phyloP scores from a whole-genome alignment of 2,797 vertebrate genomes.

The Hippocampus kuda region DNA sequence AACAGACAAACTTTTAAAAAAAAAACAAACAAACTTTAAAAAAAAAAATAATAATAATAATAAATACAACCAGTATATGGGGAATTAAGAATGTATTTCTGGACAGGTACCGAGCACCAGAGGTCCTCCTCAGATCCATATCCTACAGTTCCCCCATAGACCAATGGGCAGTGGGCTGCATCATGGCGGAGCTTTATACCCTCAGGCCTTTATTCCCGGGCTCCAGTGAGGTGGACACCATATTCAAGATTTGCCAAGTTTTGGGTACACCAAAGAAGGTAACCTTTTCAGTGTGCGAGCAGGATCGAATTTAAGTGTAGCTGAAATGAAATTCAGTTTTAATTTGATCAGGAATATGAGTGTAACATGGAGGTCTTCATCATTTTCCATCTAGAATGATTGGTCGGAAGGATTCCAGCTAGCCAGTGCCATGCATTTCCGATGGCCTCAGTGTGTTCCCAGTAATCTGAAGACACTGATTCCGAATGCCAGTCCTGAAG shows the following conservation, averaged over 20 bases:
- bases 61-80: not conserved
- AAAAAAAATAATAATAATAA: too few relatives aligned
- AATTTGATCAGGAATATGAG: not conserved
- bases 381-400: slow-evolving; percentile 68
- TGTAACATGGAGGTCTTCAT: not conserved
- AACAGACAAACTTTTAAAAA: too few relatives aligned
- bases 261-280: slow-evolving; percentile 95
- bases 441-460: slow-evolving; percentile 91
- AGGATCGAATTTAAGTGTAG: not conserved
- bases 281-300: not conserved
- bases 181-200: slow-evolving; percentile 96
- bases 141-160: slow-evolving; percentile 94
- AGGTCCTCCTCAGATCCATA: slow-evolving; percentile 87
- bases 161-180: slow-evolving; percentile 94
- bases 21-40: too few relatives aligned
- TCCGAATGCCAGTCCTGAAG: slow-evolving; percentile 88
- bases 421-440: slow-evolving; percentile 89
- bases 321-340: not conserved
- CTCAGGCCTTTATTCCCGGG: slow-evolving; percentile 93
- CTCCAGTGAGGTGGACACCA: slow-evolving; percentile 94
- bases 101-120: slow-evolving; percentile 90
- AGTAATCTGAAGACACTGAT: slow-evolving; percentile 89
- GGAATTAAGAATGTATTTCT: slow-evolving; percentile 2
- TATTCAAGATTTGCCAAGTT: slow-evolving; percentile 98
- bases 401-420: slow-evolving; percentile 92